These are phyloP conservation scores for Chondrilla cf. caribensis DNA, from an alignment of 37 sponge, comb jelly and placozoan species.

Conservation along the genomic window DNA sequence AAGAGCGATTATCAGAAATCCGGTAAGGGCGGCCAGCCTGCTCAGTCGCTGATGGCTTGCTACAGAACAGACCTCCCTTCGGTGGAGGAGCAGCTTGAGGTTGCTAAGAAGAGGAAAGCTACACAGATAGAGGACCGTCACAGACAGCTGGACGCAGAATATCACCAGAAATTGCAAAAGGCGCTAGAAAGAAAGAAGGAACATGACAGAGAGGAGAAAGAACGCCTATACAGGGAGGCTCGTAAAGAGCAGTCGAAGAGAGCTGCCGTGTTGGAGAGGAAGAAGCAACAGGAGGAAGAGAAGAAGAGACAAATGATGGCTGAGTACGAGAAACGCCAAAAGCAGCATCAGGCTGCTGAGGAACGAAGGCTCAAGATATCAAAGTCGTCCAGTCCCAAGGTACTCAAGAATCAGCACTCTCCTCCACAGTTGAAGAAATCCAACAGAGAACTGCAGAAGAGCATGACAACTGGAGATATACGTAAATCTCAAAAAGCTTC, in stretches of 20 bases:
- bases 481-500: too few species aligned
- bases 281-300: background rate
- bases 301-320: background rate
- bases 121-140: background rate
- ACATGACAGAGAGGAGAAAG: background rate
- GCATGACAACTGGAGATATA: too few species aligned
- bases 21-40: too few species aligned
- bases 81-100: background rate
- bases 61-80: conserved; percentile 3
- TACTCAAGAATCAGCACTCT: background rate
- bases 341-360: background rate
- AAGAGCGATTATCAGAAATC: too few species aligned
- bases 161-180: background rate
- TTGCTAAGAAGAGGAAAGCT: background rate
- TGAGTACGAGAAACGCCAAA: background rate
- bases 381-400: background rate
- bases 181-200: background rate
- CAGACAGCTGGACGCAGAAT: background rate
- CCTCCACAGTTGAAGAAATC: too few species aligned
- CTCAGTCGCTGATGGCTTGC: too few species aligned
- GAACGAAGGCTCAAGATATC: background rate
- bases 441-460: too few species aligned
- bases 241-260: background rate
- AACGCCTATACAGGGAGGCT: background rate
- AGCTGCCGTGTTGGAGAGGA: conserved; percentile 5